Evolutionary conservation across 2,797 vertebrate genomes (phyloP).

Genomic region (Pseudopleuronectes americanus): DNA sequence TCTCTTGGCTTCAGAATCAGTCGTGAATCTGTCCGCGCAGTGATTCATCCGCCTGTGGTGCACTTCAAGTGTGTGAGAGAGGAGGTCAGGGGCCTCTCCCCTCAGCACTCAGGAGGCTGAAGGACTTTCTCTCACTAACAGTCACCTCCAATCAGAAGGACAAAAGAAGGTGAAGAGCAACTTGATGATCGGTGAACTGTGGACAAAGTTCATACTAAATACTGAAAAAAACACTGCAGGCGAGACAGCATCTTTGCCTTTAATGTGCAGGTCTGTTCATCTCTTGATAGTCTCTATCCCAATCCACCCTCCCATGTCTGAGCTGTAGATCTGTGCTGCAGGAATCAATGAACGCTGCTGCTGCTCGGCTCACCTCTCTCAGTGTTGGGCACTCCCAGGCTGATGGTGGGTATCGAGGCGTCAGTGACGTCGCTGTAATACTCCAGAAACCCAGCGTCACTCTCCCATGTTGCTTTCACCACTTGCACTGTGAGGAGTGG

Average conservation of each 20-base stretch:
- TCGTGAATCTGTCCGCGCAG: background rate
- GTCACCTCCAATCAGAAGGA: no score
- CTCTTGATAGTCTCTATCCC: no score
- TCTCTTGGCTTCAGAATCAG: background rate
- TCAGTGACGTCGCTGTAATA: constrained; percentile 91
- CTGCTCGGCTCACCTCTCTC: constrained; percentile 86
- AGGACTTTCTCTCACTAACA: no score
- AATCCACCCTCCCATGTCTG: background rate
- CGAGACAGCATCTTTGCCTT: no score
- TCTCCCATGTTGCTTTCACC: constrained; percentile 92
- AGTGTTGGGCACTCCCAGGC: constrained; percentile 90
- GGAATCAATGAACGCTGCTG: background rate
- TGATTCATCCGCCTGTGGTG: background rate
- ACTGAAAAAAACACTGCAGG: no score
- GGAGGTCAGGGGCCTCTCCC: background rate
- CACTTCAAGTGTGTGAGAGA: background rate
- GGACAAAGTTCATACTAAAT: no score
- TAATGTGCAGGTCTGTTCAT: no score
- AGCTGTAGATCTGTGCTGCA: background rate
- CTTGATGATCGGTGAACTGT: no score
- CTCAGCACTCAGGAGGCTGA: background rate
- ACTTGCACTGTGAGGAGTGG: constrained; percentile 84
- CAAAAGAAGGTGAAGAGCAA: no score
- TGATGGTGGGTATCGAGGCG: constrained; percentile 86
- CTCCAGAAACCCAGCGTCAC: constrained; percentile 84